Conservation (phyloP, 1,140 invertebrate species). For the Oryzaephilus surinamensis region DNA sequence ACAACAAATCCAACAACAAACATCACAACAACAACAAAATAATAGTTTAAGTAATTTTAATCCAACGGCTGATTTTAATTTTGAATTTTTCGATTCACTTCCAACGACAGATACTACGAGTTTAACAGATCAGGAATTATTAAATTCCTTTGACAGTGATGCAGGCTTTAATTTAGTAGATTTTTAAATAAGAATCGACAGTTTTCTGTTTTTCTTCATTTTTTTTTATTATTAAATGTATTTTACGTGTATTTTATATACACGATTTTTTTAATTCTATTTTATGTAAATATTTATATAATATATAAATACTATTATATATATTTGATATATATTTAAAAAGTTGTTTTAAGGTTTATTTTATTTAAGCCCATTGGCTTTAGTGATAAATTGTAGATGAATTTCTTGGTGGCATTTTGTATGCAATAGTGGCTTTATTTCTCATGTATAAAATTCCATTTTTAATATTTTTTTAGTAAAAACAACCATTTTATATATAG, state of each 20-base stretch:
- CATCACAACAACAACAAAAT: slow-evolving; percentile 34
- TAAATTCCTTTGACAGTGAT: slow-evolving; percentile 55
- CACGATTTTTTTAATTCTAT: not conserved
- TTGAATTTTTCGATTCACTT: slow-evolving; percentile 72
- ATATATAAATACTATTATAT: not conserved
- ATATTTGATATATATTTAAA: not conserved
- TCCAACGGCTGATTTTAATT: slow-evolving; percentile 57
- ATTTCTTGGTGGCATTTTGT: too few relatives aligned
- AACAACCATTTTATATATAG: too few relatives aligned
- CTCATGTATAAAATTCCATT: too few relatives aligned
- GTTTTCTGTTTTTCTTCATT: not conserved
- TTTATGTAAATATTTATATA: slow-evolving; percentile 1
- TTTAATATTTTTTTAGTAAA: too few relatives aligned
- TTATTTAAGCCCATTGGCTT: too few relatives aligned
- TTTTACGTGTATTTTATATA: not conserved
- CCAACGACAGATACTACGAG: slow-evolving; percentile 55
- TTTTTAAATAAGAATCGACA: not conserved
- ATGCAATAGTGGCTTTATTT: too few relatives aligned
- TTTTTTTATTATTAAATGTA: not conserved
- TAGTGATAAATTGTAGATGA: too few relatives aligned
- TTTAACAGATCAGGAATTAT: slow-evolving; percentile 64
- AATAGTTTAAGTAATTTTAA: slow-evolving; percentile 41
- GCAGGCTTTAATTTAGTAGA: slow-evolving; percentile 41
- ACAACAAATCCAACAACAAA: slow-evolving; percentile 20
- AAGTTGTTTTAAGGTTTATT: not conserved